A percentile compares a stretch with the other conserved stretches of the same genome.
Conservation (phyloP, 2,113 vertebrate species). For the Crotalus tigris region DNA sequence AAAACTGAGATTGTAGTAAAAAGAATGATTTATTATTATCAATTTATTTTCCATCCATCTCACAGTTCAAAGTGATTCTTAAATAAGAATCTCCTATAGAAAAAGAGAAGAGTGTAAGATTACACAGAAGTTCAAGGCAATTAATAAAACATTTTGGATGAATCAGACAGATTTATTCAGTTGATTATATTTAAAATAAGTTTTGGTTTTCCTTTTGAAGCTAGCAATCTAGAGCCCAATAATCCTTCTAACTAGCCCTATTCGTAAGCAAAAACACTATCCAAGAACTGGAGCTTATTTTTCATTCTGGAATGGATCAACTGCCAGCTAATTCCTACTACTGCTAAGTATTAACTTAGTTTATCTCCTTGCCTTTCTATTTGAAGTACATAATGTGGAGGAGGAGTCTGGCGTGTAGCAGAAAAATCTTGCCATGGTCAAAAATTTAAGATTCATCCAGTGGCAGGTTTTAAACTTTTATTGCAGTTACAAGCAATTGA, state of each 20-base stretch:
- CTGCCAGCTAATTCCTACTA: not conserved
- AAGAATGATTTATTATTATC: no score
- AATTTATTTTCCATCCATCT: no score
- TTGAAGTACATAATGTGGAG: not conserved
- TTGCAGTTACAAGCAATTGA: not conserved
- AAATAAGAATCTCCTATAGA: not conserved
- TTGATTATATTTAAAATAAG: not conserved
- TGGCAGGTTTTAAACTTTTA: not conserved
- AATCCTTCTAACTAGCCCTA: not conserved
- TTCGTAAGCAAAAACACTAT: not conserved
- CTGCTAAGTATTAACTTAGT: not conserved
- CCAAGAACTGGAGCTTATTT: not conserved
- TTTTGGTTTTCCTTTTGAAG: not conserved
- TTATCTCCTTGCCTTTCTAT: not conserved
- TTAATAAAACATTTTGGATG: not conserved
- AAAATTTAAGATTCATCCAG: not conserved
- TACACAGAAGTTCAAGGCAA: not conserved
- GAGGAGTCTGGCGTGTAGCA: not conserved
- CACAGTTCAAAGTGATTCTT: no score
- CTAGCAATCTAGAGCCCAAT: not conserved
- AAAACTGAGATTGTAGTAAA: not conserved
- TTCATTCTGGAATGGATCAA: not conserved
- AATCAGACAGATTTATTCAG: not conserved
- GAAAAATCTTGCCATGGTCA: not conserved
- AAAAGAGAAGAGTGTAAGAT: not conserved